These are phyloP conservation scores for Conistra vaccinii DNA, from an alignment of 2,888 invertebrate species.

Conservation along the genomic window DNA sequence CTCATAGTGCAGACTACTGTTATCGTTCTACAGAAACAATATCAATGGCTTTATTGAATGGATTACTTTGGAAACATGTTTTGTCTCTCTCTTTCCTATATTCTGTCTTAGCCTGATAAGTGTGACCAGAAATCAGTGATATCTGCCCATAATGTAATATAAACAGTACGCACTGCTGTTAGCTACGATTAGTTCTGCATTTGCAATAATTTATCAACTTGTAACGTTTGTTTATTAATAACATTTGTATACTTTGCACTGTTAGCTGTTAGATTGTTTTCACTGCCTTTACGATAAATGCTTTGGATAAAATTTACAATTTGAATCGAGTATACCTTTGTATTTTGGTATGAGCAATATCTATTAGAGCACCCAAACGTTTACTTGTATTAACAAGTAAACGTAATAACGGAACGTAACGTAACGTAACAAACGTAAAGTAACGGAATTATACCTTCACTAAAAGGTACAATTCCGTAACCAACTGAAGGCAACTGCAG, in stretches of 20 bases:
- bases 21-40: neutral
- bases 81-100: neutral
- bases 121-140: slow-evolving; percentile 44
- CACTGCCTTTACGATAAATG: slow-evolving; percentile 57
- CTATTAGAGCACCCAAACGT: slow-evolving; percentile 6
- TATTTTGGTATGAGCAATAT: slow-evolving; percentile 35
- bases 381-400: too few species aligned
- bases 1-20: neutral
- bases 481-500: too few species aligned
- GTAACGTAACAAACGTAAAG: too few species aligned
- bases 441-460: too few species aligned
- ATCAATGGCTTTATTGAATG: neutral
- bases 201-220: slow-evolving; percentile 53
- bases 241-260: slow-evolving; percentile 65
- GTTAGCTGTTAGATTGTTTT: slow-evolving; percentile 67
- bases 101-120: neutral
- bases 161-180: slow-evolving; percentile 58
- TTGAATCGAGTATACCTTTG: slow-evolving; percentile 18
- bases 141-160: slow-evolving; percentile 42
- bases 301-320: slow-evolving; percentile 46
- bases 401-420: too few species aligned
- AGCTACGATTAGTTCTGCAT: slow-evolving; percentile 57
- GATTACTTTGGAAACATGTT: too few species aligned
- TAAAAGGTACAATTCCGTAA: too few species aligned
- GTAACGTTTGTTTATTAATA: slow-evolving; percentile 49